A percentile compares a stretch with the other conserved stretches of the same genome.
These are phyloP conservation scores for Telenomus remus DNA, from an alignment of 1,140 invertebrate genomes.

Conservation along the genomic window DNA sequence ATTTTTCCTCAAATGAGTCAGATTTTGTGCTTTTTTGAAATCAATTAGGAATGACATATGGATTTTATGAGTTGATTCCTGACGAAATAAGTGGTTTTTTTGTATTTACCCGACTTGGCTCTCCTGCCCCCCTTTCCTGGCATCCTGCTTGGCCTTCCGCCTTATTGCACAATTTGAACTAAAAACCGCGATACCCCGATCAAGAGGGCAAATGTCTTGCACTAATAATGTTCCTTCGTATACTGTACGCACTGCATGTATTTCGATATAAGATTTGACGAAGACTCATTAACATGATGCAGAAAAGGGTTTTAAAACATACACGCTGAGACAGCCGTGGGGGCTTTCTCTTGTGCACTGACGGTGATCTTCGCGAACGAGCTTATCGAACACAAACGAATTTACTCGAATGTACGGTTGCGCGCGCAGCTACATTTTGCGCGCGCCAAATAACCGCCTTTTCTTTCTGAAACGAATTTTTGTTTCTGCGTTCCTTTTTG, in stretches of 20 bases:
- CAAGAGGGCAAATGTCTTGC: slow-evolving; percentile 75
- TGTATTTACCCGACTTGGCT: slow-evolving; percentile 68
- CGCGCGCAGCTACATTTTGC: too few species aligned
- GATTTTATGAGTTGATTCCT: too few species aligned
- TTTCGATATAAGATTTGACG: slow-evolving; percentile 66
- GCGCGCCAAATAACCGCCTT: too few species aligned
- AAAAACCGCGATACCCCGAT: slow-evolving; percentile 65
- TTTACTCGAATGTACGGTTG: too few species aligned
- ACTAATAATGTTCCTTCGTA: slow-evolving; percentile 73
- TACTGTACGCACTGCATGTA: slow-evolving; percentile 73
- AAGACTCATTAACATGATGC: slow-evolving; percentile 75
- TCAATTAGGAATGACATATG: too few species aligned
- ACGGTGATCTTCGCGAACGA: slow-evolving; percentile 5
- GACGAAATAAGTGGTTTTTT: too few species aligned
- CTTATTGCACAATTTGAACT: slow-evolving; percentile 70
- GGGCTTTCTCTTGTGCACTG: slow-evolving; percentile 73
- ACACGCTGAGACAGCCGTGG: slow-evolving; percentile 71
- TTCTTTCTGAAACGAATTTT: too few species aligned
- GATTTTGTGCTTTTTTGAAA: too few species aligned
- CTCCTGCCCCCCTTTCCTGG: slow-evolving; percentile 70
- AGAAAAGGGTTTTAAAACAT: slow-evolving; percentile 66
- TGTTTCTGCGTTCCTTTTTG: too few species aligned
- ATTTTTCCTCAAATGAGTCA: too few species aligned
- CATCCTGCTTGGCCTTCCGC: slow-evolving; percentile 65
- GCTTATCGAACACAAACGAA: too few species aligned